Conservation (phyloP, 2,888 invertebrate genomes). For the Papilio demoleus region DNA sequence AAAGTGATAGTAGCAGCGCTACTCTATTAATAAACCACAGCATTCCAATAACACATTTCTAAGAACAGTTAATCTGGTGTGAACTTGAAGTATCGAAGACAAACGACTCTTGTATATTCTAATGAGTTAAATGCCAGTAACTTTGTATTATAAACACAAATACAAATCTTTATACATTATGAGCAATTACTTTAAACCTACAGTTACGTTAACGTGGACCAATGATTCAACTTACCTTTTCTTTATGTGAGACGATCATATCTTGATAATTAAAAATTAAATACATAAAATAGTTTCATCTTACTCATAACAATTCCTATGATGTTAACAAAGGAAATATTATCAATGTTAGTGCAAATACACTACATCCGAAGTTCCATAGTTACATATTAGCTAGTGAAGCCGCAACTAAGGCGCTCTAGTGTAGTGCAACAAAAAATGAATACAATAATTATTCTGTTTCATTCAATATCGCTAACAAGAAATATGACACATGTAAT, state of each 20-base stretch:
- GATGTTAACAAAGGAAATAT: no score
- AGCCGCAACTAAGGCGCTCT: background rate
- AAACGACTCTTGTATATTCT: conserved; percentile 36
- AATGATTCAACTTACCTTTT: background rate
- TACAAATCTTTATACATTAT: conserved; percentile 25
- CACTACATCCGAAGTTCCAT: background rate
- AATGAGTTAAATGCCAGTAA: conserved; percentile 36
- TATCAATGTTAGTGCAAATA: background rate
- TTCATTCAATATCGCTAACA: conserved; percentile 51
- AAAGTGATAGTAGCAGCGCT: conserved; percentile 6
- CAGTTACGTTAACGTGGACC: background rate
- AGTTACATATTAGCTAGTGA: background rate
- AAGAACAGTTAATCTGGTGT: conserved; percentile 38
- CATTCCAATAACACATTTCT: conserved; percentile 30
- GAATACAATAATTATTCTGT: conserved; percentile 7
- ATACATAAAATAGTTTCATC: background rate
- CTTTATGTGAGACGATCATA: background rate
- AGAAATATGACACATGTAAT: conserved; percentile 55
- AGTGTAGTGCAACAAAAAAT: background rate
- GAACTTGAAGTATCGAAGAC: conserved; percentile 39
- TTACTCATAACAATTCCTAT: background rate
- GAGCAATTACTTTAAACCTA: conserved; percentile 19
- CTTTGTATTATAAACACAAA: conserved; percentile 27
- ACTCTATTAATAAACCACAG: conserved; percentile 12
- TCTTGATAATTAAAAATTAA: background rate